Evolutionary conservation across 2,797 vertebrate species (phyloP), one percentile per base, ranked within the genome.

Genomic region (Decapterus maruadsi): DNA sequence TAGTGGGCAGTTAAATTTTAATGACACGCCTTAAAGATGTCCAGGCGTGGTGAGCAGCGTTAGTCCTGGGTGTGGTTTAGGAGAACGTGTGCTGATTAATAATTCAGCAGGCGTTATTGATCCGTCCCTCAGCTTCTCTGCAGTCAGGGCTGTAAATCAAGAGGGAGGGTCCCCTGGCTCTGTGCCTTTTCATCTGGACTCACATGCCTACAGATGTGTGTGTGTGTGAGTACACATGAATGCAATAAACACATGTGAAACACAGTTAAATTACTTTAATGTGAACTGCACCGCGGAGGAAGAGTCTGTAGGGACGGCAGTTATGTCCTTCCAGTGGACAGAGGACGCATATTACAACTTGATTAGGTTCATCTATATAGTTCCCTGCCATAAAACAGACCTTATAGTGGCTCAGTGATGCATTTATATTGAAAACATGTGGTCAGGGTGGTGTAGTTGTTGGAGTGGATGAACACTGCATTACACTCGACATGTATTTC

Each of bases 51-150:
- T 13, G 0, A 38, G 56, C 20, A 22, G 65, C 26, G 8, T 45
- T 66, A 40, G 59, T 77, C 42, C 64, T 63, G 77, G 74, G 73
- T 40, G 70, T 42, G 56, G 77, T 36, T 79, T 20, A 14, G 19
- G 59, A 40, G 77, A 64, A 75, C 66, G 80, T 77, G 81, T 65
- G 69, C 43, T 67, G 53, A 83, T 95, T 84, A 95, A 94, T 94
- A 94, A 95, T 95, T 94, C 89, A 95, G 78, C 45, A 42, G 10
- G 7, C 1, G 16, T 61, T 90, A 94, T 93, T 92, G 93, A 95
- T 94, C 81, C 22, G 68, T 26, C 65, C 75, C 73, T 85, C 81
- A 53, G 88, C 73, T 72, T 63, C 85, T 76, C 84, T 89, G 89
- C 90, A 91, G 86, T 76, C 78, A 60, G 70, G 75, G 62, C 67